Conservation (phyloP, 2,113 vertebrate species). For the Holacanthus passer region DNA sequence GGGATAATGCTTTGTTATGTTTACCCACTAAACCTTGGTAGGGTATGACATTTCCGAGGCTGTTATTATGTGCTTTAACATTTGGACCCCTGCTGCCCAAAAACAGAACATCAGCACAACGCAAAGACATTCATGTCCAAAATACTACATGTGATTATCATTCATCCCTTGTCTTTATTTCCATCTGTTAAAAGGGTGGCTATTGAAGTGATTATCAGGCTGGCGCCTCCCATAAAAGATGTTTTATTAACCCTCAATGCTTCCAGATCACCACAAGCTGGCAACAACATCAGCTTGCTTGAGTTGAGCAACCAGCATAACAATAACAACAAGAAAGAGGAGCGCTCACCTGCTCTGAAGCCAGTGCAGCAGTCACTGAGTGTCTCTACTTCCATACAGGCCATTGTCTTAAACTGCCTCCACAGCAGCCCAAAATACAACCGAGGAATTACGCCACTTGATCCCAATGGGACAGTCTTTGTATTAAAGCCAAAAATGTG, state of each 20-base stretch:
- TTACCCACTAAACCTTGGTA: neutral
- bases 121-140: neutral
- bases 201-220: neutral
- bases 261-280: neutral
- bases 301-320: neutral
- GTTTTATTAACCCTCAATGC: neutral
- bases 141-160: neutral
- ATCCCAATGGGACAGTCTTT: neutral
- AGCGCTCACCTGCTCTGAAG: conserved; percentile 72
- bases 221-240: neutral
- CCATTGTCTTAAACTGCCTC: conserved; percentile 42
- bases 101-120: neutral
- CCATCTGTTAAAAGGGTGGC: neutral
- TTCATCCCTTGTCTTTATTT: neutral
- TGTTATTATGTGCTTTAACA: neutral
- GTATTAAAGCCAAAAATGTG: no score
- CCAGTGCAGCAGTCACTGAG: conserved; percentile 40
- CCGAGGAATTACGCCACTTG: neutral
- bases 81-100: neutral
- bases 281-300: neutral
- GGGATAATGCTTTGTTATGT: neutral
- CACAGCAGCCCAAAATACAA: neutral
- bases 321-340: neutral
- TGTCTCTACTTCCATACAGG: conserved; percentile 66
- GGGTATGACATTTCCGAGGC: neutral